Conservation (phyloP, 1,140 invertebrate species). For the Drosophila ironensis region DNA sequence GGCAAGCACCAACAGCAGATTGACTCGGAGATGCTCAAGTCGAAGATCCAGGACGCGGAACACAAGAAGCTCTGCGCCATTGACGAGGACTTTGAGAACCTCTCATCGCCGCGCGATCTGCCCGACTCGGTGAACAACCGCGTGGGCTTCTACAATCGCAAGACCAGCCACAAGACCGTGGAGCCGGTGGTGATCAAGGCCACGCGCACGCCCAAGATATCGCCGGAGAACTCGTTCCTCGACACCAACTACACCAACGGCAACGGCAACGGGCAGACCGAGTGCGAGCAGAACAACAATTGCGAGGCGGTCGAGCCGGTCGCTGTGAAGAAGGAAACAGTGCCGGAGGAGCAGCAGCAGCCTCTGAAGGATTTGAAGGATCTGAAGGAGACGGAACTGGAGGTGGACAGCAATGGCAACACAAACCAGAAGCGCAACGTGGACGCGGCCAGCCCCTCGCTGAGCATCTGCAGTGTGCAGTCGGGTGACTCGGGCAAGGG, state of each 20-base stretch:
- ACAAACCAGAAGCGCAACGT: slow-evolving; percentile 64
- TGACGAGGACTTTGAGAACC: slow-evolving; percentile 76
- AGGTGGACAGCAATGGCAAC: slow-evolving; percentile 44
- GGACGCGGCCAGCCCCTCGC: slow-evolving; percentile 75
- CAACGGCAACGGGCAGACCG: slow-evolving; percentile 12
- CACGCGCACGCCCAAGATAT: slow-evolving; percentile 77
- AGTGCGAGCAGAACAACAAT: slow-evolving; percentile 75
- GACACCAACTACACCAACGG: slow-evolving; percentile 65
- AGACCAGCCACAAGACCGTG: slow-evolving; percentile 48
- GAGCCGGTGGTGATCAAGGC: slow-evolving; percentile 78
- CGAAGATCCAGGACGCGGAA: slow-evolving; percentile 76
- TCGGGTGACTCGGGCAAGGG: slow-evolving; percentile 81
- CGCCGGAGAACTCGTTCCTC: slow-evolving; percentile 79
- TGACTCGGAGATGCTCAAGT: slow-evolving; percentile 76
- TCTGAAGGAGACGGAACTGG: slow-evolving; percentile 1
- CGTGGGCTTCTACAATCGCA: slow-evolving; percentile 59
- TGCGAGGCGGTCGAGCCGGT: slow-evolving; percentile 40
- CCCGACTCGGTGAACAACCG: slow-evolving; percentile 71
- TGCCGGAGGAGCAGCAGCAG: background rate
- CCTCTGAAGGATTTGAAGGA: slow-evolving; percentile 3
- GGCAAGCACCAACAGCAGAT: slow-evolving; percentile 67
- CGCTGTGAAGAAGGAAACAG: background rate
- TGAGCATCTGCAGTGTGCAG: slow-evolving; percentile 79
- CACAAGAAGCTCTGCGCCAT: slow-evolving; percentile 74
- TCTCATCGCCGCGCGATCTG: slow-evolving; percentile 71